Evolutionary conservation across 2,888 invertebrate species (phyloP).

Genomic region (Plebejus melissa): DNA sequence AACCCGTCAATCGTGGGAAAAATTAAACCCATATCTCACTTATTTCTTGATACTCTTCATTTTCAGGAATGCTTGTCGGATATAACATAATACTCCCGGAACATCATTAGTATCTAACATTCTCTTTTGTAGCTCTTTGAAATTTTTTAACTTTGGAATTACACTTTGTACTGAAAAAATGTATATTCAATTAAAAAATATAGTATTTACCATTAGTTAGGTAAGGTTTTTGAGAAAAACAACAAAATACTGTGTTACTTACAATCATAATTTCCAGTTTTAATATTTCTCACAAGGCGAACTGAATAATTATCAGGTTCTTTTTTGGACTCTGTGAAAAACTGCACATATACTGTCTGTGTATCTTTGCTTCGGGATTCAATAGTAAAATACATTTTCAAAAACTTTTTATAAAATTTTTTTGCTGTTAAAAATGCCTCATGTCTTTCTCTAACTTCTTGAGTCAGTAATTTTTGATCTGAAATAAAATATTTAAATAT

Average conservation of each 20-base stretch:
- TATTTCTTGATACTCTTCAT: conserved; percentile 31
- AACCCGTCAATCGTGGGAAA: too few relatives aligned
- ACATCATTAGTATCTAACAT: conserved; percentile 61
- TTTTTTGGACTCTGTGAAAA: conserved; percentile 65
- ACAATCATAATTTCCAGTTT: conserved; percentile 57
- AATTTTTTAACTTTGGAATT: conserved; percentile 52
- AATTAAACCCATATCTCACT: not conserved
- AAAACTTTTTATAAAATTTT: conserved; percentile 64
- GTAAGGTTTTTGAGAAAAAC: too few relatives aligned
- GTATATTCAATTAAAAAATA: too few relatives aligned
- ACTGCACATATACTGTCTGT: conserved; percentile 61
- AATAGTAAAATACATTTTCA: conserved; percentile 65
- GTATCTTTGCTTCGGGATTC: conserved; percentile 50
- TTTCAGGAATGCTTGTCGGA: conserved; percentile 54
- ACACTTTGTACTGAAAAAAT: conserved; percentile 49
- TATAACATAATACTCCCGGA: conserved; percentile 56
- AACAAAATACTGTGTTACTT: conserved; percentile 40
- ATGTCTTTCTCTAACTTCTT: conserved; percentile 70
- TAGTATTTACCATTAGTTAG: too few relatives aligned
- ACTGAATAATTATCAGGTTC: conserved; percentile 63
- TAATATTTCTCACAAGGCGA: conserved; percentile 48
- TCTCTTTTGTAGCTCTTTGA: conserved; percentile 53
- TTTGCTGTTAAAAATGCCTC: conserved; percentile 72
- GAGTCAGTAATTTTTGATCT: conserved; percentile 63
- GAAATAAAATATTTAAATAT: conserved; percentile 30